Evolutionary conservation across 1,140 invertebrate species (phyloP).

Genomic region (Dolichoris vasculosae): DNA sequence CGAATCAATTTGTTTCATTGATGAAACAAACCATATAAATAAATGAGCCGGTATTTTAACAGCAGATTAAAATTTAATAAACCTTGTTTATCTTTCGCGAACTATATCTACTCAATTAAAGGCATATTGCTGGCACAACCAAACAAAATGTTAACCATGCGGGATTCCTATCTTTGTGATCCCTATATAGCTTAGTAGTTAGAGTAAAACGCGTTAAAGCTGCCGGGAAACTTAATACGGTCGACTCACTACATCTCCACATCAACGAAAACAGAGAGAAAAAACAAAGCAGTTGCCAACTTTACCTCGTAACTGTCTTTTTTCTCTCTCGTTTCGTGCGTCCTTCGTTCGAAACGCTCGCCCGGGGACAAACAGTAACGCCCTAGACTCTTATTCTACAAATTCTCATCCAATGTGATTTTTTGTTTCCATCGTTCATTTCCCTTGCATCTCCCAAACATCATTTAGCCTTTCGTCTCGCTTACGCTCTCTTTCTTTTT

Average conservation of each 20-base stretch:
- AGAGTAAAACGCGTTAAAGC: not conserved
- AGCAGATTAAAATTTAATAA: constrained; percentile 9
- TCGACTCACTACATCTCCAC: not conserved
- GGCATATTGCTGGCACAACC: not conserved
- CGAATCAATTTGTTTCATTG: too few relatives aligned
- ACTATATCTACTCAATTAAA: constrained; percentile 1
- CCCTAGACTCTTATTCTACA: not conserved
- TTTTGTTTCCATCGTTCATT: not conserved
- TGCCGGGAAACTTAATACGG: not conserved
- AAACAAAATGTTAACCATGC: constrained; percentile 2
- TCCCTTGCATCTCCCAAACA: constrained; percentile 6
- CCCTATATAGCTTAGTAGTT: constrained; percentile 3
- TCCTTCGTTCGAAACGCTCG: not conserved
- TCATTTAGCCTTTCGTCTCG: not conserved
- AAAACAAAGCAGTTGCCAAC: not conserved
- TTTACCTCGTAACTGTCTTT: not conserved
- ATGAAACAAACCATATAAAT: not conserved
- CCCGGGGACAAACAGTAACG: not conserved
- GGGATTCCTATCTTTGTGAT: not conserved
- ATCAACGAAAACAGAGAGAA: not conserved
- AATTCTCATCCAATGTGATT: constrained; percentile 4
- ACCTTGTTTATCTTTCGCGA: not conserved
- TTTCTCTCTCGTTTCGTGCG: not conserved
- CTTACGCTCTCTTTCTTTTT: not conserved
- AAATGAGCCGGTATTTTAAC: not conserved